Conservation (phyloP, 2,113 vertebrate species). For the Varanus salvator region DNA sequence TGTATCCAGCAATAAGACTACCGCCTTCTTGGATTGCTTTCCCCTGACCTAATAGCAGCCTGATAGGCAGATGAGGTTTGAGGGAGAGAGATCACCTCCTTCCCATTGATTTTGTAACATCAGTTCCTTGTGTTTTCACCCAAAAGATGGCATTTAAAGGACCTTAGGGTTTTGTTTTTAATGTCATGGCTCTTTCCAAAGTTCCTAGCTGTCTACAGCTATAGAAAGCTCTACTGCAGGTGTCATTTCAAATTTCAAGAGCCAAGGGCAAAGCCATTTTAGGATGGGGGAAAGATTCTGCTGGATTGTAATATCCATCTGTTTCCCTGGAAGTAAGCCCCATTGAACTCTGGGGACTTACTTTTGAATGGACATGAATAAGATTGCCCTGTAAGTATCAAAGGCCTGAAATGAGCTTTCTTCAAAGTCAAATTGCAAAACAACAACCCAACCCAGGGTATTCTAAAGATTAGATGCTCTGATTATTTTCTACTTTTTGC, state of each 20-base stretch:
- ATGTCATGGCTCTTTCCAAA: neutral
- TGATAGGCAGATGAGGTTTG: slow-evolving; percentile 48
- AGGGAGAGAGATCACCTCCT: neutral
- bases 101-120: slow-evolving; percentile 52
- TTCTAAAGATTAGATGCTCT: neutral
- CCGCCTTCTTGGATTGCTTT: slow-evolving; percentile 49
- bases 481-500: neutral
- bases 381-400: neutral
- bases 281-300: neutral
- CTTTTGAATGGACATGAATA: no score
- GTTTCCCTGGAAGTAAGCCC: neutral
- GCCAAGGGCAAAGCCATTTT: neutral
- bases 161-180: neutral
- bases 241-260: neutral
- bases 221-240: neutral
- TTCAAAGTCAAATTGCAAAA: neutral
- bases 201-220: neutral
- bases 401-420: neutral
- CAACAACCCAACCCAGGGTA: neutral
- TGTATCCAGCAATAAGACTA: slow-evolving; percentile 40
- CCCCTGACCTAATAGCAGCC: slow-evolving; percentile 34
- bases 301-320: no score
- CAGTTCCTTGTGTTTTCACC: slow-evolving; percentile 27
- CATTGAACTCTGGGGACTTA: neutral
- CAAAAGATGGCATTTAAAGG: slow-evolving; percentile 9